A percentile compares a stretch with the other conserved stretches of the same genome.
Evolutionary conservation across 2,113 vertebrate species (phyloP).

Genomic region (Ciconia stormi): DNA sequence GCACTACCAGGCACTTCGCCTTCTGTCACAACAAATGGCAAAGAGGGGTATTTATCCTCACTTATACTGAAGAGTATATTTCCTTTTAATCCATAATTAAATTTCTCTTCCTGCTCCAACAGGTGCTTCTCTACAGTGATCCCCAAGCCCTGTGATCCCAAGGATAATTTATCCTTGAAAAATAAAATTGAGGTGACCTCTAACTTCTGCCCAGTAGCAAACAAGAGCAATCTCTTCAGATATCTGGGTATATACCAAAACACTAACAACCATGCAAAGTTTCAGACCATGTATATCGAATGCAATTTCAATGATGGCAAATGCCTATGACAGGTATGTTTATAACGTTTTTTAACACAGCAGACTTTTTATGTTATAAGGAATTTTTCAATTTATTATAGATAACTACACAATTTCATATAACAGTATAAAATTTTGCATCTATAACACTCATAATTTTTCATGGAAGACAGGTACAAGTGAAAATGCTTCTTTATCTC

Average conservation of each 20-base stretch:
- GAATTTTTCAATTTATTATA: background rate
- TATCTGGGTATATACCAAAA: background rate
- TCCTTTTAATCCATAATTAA: background rate
- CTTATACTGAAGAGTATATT: background rate
- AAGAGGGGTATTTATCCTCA: background rate
- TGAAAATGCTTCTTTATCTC: background rate
- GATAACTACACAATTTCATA: background rate
- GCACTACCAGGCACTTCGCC: slow-evolving; percentile 95
- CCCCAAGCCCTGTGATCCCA: background rate
- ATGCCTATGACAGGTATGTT: background rate
- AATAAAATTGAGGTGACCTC: background rate
- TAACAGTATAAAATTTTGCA: background rate
- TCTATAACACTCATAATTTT: background rate
- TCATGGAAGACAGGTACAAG: background rate
- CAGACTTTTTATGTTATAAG: background rate
- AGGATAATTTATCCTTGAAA: background rate
- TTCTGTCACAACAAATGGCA: slow-evolving; percentile 68
- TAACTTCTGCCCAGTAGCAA: background rate
- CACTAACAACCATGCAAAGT: background rate
- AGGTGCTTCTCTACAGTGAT: background rate
- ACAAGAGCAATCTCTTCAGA: background rate
- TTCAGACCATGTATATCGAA: background rate
- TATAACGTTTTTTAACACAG: background rate
- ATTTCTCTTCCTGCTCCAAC: background rate
- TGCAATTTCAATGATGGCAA: background rate